phyloP scores from a whole-genome alignment of 2,113 vertebrate genomes.

The Scatophagus argus region DNA sequence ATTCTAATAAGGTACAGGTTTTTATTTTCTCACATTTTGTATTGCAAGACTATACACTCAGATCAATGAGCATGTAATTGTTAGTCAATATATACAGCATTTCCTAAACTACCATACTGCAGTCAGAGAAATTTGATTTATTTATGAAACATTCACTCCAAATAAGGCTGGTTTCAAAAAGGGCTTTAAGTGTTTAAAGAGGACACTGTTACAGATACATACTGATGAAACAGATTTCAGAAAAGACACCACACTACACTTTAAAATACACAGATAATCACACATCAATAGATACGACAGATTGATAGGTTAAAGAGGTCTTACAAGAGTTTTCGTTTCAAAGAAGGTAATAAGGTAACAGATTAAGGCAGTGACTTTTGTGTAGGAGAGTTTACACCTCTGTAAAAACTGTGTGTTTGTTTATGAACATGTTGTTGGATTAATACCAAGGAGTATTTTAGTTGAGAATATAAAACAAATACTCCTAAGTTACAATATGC shows the following conservation, averaged over 20 bases:
- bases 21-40: slow-evolving; percentile 16
- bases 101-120: slow-evolving; percentile 19
- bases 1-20: slow-evolving; percentile 6
- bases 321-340: background rate
- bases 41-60: slow-evolving; percentile 12
- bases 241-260: background rate
- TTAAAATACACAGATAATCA: slow-evolving; percentile 1
- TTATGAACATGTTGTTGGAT: background rate
- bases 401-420: background rate
- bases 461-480: background rate
- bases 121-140: background rate
- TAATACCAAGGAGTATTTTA: background rate
- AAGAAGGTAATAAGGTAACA: background rate
- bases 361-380: background rate
- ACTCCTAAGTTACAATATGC: background rate
- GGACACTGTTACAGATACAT: background rate
- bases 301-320: background rate
- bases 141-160: slow-evolving; percentile 1
- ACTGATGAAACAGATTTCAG: background rate
- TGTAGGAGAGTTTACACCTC: background rate
- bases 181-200: background rate
- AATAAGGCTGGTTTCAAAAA: background rate
- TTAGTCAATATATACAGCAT: slow-evolving; percentile 24
- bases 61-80: slow-evolving; percentile 21
- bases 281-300: background rate